Evolutionary conservation across 2,888 invertebrate species (phyloP).

Genomic region (Phaedon cochleariae): DNA sequence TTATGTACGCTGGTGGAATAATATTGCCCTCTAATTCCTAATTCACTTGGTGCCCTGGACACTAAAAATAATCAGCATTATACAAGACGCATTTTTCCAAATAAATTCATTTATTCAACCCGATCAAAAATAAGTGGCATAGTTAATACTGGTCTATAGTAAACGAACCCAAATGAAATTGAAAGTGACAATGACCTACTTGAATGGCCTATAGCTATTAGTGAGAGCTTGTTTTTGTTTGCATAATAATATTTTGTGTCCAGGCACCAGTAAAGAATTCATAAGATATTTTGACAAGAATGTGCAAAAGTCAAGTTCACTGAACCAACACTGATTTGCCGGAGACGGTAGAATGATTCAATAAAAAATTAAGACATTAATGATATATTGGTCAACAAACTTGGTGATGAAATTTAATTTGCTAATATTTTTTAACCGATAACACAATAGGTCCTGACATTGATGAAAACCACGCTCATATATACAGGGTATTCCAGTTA

Average conservation of each 20-base stretch:
- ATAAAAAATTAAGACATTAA: background rate
- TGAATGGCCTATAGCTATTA: constrained; percentile 33
- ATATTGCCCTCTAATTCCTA: too few species aligned
- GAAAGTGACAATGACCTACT: constrained; percentile 50
- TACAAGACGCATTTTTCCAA: constrained; percentile 2
- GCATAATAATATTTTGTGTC: constrained; percentile 32
- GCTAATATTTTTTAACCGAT: background rate
- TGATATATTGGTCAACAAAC: background rate
- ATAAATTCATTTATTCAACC: background rate
- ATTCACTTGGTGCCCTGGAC: too few species aligned
- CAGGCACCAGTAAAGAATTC: constrained; percentile 12
- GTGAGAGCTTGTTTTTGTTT: constrained; percentile 36
- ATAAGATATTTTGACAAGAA: constrained; percentile 1
- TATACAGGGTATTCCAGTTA: too few species aligned
- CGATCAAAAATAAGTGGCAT: constrained; percentile 25
- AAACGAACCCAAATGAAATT: constrained; percentile 39
- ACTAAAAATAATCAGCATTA: background rate
- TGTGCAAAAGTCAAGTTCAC: constrained; percentile 14
- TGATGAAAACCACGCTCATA: too few species aligned
- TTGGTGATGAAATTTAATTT: background rate
- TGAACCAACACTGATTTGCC: constrained; percentile 4
- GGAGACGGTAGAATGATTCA: constrained; percentile 8
- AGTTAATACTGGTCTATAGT: constrained; percentile 27
- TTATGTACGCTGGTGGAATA: too few species aligned
- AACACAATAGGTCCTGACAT: background rate